phyloP scores from a whole-genome alignment of 2,113 vertebrate genomes.

The Stictonetta naevosa region DNA sequence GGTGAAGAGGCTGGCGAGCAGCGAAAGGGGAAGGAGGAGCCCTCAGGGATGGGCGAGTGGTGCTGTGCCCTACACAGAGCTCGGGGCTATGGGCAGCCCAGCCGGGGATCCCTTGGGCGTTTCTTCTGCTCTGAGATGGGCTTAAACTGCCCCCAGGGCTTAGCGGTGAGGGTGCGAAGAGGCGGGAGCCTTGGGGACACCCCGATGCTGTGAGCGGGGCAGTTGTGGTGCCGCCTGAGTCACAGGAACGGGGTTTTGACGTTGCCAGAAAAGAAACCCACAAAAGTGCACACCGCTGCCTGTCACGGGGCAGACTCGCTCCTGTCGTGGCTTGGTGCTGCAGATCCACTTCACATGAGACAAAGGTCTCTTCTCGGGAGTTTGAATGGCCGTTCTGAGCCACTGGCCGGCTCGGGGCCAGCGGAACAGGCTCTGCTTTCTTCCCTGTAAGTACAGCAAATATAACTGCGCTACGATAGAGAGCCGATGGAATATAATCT shows the following conservation, averaged over 20 bases:
- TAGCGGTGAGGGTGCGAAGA: rapidly evolving
- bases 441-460: constrained; percentile 3
- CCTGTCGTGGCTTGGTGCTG: neutral
- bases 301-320: neutral
- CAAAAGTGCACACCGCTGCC: neutral
- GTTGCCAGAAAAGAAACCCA: neutral
- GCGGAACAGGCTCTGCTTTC: constrained; percentile 27
- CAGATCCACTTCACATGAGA: neutral
- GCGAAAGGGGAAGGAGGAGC: neutral
- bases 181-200: neutral
- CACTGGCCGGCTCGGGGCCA: neutral
- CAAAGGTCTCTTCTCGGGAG: constrained; percentile 9
- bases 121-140: neutral
- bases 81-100: rapidly evolving
- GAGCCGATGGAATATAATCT: neutral
- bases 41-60: neutral
- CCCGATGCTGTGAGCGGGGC: rapidly evolving
- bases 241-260: constrained; percentile 1
- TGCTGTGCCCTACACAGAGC: rapidly evolving
- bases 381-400: constrained; percentile 28
- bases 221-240: neutral
- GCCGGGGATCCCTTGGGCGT: neutral
- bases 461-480: neutral
- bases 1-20: rapidly evolving
- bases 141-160: rapidly evolving